Conservation (phyloP, 2,888 invertebrate genomes). For the Baccha elongata region DNA sequence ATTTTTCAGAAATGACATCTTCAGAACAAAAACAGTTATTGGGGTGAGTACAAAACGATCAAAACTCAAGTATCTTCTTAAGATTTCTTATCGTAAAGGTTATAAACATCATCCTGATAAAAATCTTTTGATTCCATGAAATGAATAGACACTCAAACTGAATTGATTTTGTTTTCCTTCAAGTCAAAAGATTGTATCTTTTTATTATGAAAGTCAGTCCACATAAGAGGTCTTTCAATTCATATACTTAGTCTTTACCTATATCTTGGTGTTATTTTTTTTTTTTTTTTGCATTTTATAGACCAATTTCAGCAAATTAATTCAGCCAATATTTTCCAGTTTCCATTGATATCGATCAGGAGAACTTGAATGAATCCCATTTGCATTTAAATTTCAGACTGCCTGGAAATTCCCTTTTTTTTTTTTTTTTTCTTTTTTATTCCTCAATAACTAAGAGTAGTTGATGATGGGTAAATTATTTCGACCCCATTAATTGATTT, state of each 20-base stretch:
- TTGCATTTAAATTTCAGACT: conserved; percentile 20
- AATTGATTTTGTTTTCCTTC: conserved; percentile 19
- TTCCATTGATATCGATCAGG: conserved; percentile 12
- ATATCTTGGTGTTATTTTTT: too few species aligned
- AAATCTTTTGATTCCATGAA: not conserved
- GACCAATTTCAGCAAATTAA: conserved; percentile 19
- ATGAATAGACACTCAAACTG: conserved; percentile 9
- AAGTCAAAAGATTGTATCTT: not conserved
- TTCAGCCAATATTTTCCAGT: conserved; percentile 16
- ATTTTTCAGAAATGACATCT: conserved; percentile 8
- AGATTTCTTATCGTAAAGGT: conserved; percentile 1
- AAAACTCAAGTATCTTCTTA: conserved; percentile 3
- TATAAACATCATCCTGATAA: conserved; percentile 4
- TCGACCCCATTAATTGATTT: conserved; percentile 64
- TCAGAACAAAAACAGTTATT: not conserved
- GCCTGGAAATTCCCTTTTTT: conserved; percentile 10
- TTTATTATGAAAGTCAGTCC: not conserved
- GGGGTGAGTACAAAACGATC: not conserved
- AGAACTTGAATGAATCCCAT: conserved; percentile 24
- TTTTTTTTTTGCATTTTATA: not conserved
- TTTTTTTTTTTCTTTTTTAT: not conserved
- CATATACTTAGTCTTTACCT: not conserved
- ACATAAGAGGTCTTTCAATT: not conserved
- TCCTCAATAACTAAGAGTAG: not conserved
- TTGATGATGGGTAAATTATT: conserved; percentile 60